These are phyloP conservation scores for Agapornis roseicollis DNA, from an alignment of 2,113 vertebrate genomes.

Conservation along the genomic window DNA sequence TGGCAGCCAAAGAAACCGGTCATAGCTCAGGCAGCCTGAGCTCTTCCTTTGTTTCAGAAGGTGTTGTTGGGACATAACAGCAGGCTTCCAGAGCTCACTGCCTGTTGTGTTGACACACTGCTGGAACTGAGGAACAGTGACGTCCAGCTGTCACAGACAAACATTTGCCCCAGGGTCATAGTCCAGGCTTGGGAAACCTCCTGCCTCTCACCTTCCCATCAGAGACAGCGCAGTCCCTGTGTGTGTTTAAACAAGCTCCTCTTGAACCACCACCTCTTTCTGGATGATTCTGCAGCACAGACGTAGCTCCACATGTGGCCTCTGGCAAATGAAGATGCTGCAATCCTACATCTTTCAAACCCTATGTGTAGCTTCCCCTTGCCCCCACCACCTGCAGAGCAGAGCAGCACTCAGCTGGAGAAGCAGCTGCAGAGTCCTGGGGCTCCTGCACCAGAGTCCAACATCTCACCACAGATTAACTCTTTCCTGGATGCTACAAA, in stretches of 20 bases:
- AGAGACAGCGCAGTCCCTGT: not conserved
- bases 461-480: not conserved
- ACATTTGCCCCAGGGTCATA: not conserved
- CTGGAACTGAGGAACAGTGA: not conserved
- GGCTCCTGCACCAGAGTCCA: not conserved
- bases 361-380: accelerated
- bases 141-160: not conserved
- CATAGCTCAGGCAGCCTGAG: not conserved
- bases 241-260: not conserved
- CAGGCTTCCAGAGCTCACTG: not conserved
- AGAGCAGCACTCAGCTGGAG: not conserved
- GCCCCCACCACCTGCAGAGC: accelerated
- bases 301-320: not conserved
- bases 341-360: not conserved
- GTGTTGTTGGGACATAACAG: not conserved
- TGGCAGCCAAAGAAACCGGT: not conserved
- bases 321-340: not conserved
- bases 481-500: not conserved
- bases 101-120: not conserved
- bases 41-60: not conserved
- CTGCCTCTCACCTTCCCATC: not conserved
- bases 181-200: not conserved
- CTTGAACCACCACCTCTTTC: not conserved
- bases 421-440: not conserved
- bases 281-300: not conserved